Conservation (phyloP, 2,888 invertebrate genomes). For the Caenorhabditis sp. region DNA sequence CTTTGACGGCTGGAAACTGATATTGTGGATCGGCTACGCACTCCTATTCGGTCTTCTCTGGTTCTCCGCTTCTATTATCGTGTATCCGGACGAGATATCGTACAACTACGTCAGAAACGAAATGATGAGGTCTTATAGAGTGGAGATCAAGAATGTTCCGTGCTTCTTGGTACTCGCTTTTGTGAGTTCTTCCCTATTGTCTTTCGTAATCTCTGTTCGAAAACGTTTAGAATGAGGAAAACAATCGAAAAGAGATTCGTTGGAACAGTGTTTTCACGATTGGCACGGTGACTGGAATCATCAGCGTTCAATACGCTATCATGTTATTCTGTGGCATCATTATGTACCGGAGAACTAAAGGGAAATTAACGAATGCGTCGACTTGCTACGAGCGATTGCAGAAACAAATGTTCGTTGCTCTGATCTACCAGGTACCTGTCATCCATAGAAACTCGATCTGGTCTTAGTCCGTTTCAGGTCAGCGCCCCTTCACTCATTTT, state of each 20-base stretch:
- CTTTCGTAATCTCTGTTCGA: no score
- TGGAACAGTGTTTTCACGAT: constrained; percentile 12
- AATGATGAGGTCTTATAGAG: constrained; percentile 15
- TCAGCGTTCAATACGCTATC: constrained; percentile 11
- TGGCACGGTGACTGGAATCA: neutral
- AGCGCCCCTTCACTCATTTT: constrained; percentile 11
- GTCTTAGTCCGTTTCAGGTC: neutral
- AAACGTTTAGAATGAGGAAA: neutral
- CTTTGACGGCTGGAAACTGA: constrained; percentile 4
- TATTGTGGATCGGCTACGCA: constrained; percentile 6
- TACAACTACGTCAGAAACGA: constrained; percentile 14
- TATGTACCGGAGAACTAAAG: constrained; percentile 15
- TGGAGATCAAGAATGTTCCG: constrained; percentile 1
- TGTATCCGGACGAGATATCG: neutral
- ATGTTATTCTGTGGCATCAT: constrained; percentile 14
- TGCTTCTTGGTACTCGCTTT: constrained; percentile 9
- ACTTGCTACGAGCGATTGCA: constrained; percentile 1
- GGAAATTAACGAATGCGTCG: constrained; percentile 1
- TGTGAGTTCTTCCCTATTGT: constrained; percentile 6
- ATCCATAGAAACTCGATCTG: neutral
- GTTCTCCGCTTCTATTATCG: neutral
- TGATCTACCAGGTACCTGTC: constrained; percentile 14
- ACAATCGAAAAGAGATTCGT: neutral
- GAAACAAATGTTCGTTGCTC: constrained; percentile 16
- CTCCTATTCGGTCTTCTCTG: neutral